Evolutionary conservation across 2,888 invertebrate genomes (phyloP).

Genomic region (Drosophila formosana): DNA sequence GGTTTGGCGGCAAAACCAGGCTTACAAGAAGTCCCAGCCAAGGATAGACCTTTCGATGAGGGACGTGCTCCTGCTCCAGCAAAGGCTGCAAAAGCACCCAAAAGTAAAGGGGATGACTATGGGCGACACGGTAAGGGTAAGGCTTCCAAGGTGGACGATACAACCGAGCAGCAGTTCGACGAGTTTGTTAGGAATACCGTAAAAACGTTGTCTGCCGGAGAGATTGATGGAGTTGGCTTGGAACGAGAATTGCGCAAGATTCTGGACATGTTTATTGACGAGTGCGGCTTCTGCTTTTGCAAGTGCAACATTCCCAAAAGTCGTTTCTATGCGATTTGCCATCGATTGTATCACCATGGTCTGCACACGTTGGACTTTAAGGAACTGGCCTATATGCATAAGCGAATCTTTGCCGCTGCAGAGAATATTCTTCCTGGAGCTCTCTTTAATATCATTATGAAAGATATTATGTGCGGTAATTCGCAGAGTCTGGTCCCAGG

Average conservation of each 20-base stretch:
- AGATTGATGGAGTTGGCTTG: constrained; percentile 69
- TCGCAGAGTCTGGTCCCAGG: constrained; percentile 12
- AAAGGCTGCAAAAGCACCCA: not conserved
- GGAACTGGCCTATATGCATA: constrained; percentile 81
- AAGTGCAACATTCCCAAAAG: constrained; percentile 75
- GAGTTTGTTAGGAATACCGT: constrained; percentile 70
- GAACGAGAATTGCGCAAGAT: constrained; percentile 78
- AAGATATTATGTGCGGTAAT: constrained; percentile 49
- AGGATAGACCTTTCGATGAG: not conserved
- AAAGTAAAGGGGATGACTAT: not conserved
- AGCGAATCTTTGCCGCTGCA: constrained; percentile 78
- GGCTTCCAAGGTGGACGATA: constrained; percentile 27
- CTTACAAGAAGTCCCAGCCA: not conserved
- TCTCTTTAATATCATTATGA: constrained; percentile 72
- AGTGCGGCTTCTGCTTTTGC: constrained; percentile 79
- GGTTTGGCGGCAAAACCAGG: constrained; percentile 18
- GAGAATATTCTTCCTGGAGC: constrained; percentile 79
- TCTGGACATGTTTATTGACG: constrained; percentile 77
- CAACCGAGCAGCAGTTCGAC: constrained; percentile 59
- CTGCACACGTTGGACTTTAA: constrained; percentile 73
- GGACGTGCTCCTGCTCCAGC: not conserved
- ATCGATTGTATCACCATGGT: constrained; percentile 80
- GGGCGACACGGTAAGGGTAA: constrained; percentile 16
- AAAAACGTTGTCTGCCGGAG: constrained; percentile 57
- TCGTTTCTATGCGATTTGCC: constrained; percentile 79